These are phyloP conservation scores for Orestias chungarensis DNA, from an alignment of 2,797 vertebrate species.

Conservation along the genomic window DNA sequence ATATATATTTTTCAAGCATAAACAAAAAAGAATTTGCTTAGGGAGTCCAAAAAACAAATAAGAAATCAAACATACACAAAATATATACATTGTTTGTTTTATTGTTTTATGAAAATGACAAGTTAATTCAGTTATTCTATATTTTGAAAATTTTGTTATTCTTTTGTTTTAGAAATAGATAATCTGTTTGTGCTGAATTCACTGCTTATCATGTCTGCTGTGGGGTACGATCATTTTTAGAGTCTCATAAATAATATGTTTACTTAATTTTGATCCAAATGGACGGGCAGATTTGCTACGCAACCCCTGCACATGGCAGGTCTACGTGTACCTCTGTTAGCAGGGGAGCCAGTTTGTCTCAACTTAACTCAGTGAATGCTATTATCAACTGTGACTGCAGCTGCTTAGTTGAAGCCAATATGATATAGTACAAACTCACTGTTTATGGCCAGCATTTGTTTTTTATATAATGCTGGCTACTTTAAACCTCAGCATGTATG, in stretches of 20 bases:
- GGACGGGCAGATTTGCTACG: neutral
- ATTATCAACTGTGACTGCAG: conserved; percentile 55
- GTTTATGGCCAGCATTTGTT: conserved; percentile 52
- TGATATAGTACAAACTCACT: conserved; percentile 36
- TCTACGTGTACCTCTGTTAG: conserved; percentile 32
- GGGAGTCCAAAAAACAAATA: neutral
- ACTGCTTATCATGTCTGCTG: neutral
- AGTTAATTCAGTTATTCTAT: neutral
- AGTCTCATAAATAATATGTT: neutral
- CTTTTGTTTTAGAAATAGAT: neutral
- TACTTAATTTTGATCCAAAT: neutral
- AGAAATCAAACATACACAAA: too few species aligned
- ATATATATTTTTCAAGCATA: neutral
- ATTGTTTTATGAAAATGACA: neutral
- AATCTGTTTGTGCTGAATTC: neutral
- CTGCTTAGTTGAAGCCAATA: conserved; percentile 45
- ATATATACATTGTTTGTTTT: too few species aligned
- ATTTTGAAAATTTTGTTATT: neutral
- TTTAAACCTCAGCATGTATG: conserved; percentile 55
- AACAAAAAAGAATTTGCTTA: conserved; percentile 1
- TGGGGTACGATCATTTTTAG: neutral
- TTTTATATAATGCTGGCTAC: conserved; percentile 46
- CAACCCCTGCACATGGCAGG: conserved; percentile 4
- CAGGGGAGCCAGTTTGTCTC: conserved; percentile 40
- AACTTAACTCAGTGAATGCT: conserved; percentile 24